Conservation (phyloP, 2,113 vertebrate genomes). For the Eidolon helvum region DNA sequence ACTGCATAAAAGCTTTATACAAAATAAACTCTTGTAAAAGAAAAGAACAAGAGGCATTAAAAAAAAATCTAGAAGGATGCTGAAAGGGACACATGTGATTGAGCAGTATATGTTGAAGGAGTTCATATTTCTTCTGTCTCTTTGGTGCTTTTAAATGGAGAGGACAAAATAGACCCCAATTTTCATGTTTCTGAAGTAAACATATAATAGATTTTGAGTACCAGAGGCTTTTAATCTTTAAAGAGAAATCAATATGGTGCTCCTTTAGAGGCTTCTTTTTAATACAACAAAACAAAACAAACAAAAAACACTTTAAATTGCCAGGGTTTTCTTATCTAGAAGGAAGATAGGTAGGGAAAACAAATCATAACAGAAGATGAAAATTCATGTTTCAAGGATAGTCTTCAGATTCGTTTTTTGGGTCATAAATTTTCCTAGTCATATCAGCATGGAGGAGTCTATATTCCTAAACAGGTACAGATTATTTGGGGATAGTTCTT, state of each 20-base stretch:
- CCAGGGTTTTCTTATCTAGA: background rate
- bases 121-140: background rate
- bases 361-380: background rate
- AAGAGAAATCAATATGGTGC: slow-evolving; percentile 14
- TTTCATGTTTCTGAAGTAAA: background rate
- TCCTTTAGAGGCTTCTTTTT: background rate
- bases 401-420: background rate
- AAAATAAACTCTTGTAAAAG: slow-evolving; percentile 34
- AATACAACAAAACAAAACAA: slow-evolving; percentile 17
- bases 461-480: background rate
- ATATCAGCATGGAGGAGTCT: background rate
- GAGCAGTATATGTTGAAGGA: background rate
- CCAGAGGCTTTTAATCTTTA: slow-evolving; percentile 17
- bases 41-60: slow-evolving; percentile 14
- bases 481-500: background rate
- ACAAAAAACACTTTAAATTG: background rate
- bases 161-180: background rate
- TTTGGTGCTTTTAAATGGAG: slow-evolving; percentile 33
- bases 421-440: background rate
- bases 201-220: slow-evolving; percentile 15
- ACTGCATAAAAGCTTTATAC: background rate
- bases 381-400: background rate
- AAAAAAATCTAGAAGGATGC: background rate
- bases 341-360: background rate
- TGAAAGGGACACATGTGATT: background rate